Percentiles rank a stretch among this genome's conserved stretches.
phyloP scores from a whole-genome alignment of 2,113 vertebrate genomes.

The Ochotona curzoniae region DNA sequence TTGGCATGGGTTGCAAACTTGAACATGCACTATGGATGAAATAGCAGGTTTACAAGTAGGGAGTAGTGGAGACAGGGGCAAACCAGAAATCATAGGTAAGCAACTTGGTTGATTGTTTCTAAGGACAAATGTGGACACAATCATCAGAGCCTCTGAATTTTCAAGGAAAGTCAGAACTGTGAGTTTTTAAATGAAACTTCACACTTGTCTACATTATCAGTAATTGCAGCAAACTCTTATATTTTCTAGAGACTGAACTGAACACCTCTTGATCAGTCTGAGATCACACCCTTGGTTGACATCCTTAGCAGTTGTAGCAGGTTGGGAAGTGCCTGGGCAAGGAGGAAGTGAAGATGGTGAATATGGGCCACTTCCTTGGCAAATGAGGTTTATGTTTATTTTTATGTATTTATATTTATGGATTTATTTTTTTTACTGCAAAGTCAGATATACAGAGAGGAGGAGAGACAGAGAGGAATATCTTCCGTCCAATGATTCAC shows the following conservation, averaged over 20 bases:
- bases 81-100: neutral
- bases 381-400: too few relatives aligned
- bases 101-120: neutral
- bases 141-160: neutral
- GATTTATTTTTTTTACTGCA: too few relatives aligned
- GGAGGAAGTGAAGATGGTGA: neutral
- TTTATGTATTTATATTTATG: too few relatives aligned
- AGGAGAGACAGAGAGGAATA: too few relatives aligned
- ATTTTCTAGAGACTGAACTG: neutral
- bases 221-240: neutral
- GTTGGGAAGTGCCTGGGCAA: neutral
- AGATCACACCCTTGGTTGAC: neutral
- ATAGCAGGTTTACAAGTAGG: neutral
- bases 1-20: neutral
- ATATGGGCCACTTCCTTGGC: neutral
- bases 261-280: neutral
- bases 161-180: slow-evolving; percentile 21
- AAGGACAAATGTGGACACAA: neutral
- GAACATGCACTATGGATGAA: neutral
- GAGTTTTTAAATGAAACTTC: neutral
- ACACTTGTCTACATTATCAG: neutral
- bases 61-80: neutral
- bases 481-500: too few relatives aligned
- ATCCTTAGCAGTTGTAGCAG: too few relatives aligned
- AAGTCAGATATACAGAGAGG: too few relatives aligned